Evolutionary conservation across 2,888 invertebrate genomes (phyloP), one percentile per base, ranked within the genome.

Genomic region (Seira sanloemensis): DNA sequence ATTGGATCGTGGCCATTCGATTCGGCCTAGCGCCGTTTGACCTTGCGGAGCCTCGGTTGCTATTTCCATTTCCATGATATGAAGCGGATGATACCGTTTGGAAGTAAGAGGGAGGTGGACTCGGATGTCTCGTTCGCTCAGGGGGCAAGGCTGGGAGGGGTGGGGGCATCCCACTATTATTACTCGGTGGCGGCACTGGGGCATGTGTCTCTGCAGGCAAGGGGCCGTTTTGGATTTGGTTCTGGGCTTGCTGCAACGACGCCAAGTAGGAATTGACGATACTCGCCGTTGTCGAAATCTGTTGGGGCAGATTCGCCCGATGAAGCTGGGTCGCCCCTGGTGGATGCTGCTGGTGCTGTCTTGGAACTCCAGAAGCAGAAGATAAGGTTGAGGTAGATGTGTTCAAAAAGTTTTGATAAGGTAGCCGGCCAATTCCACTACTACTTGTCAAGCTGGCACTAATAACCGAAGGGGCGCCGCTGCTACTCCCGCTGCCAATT

Each of bases 251-350:
- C 24, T 81, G 80, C 16, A 81, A 21, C 1, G 80, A 81, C 1
- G 68, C 75, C 62, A 81, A 46, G 27, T 81, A 81, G 0, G 80
- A 81, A 24, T 73, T 75, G n/a, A 81, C 80, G 18, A 81, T 81
- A 19, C 69, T 75, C n/a, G 80, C 75, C 7, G 80, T 75, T 4
- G 69, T 69, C 0, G 75, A 75, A 23, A 74, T 81, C 19, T 75
- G 80, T 16, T 81, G 80, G 7, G 80, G 80, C 18, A 75, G 75
- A 24, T 81, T 75, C n/a, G 37, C 67, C 54, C 79, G 62, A 24
- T 79, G 79, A 19, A 74, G 74, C 19, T 58, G 74, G 2, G 74
- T 26, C 16, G 27, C 18, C 26, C 25, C n/a, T 0, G 78, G 62
- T 7, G 78, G 78, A 1, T n/a, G 67, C 2, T 16, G n/a, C n/a